Base-by-base conservation (phyloP, 2,888 invertebrate species). In the Scrobipalpa costella region DNA sequence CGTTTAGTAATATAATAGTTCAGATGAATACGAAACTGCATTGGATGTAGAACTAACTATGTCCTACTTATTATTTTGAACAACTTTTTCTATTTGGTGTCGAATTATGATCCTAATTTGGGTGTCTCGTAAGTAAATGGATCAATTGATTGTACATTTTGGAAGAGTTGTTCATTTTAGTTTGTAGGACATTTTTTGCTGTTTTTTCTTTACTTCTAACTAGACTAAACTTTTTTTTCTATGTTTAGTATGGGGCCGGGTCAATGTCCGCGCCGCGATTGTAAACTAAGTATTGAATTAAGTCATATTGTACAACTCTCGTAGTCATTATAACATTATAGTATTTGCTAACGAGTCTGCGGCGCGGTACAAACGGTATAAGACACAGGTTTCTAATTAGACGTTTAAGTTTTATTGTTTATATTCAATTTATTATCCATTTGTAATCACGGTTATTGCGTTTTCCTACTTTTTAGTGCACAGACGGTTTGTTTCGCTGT, bases 251-350 rank as follows among this genome's bases (percentile, higher is more conserved):
- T 49, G 19, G 15, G 21, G 9, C 11, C 50, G 50, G 21, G 13
- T 13, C 7, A 21, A 3, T 50, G 11, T 70, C 66, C 50, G 62
- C 68, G 63, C 15, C 13, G 62, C 62, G 68, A 73, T 76, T 77
- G 75, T 78, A 75, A 76, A 27, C 17, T 52, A 49, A 60, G 71
- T 80, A 77, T 78, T 74, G 74, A 73, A 68, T 67, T 79, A 80
- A 83, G 81, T 81, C 73, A 77, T 77, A 77, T 80, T 78, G 84
- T 83, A 82, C 83, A 84, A 84, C 73, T 73, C 71, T 73, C 65
- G 71, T 82, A 79, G 83, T 82, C 80, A 78, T 74, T 70, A 68
- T 74, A 73, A 67, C 72, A 67, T 66, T 60, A 70, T 73, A 73
- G 71, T 71, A 68, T 72, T 69, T 65, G 67, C 57, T 65, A 58